Evolutionary conservation across 2,888 invertebrate genomes (phyloP).

Genomic region (Dinocampus coccinellae): DNA sequence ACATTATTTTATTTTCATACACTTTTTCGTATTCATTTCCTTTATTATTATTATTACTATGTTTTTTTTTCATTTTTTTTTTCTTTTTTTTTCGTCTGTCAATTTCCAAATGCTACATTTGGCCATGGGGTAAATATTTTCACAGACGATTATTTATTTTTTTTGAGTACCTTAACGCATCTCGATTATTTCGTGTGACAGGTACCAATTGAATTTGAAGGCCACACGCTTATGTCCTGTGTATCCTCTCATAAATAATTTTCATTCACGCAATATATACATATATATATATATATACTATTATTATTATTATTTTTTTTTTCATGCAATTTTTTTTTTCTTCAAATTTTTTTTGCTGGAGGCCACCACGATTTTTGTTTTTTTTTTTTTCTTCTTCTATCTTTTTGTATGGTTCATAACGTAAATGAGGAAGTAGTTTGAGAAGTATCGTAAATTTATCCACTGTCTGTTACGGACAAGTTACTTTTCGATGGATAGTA

Average conservation of each 20-base stretch:
- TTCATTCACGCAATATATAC: too few relatives aligned
- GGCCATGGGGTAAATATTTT: neutral
- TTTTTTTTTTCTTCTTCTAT: too few relatives aligned
- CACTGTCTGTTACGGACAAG: neutral
- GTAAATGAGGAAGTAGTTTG: neutral
- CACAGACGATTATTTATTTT: neutral
- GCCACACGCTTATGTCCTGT: neutral
- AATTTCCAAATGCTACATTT: neutral
- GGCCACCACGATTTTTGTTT: neutral
- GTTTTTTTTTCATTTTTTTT: neutral
- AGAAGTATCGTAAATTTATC: constrained; percentile 19
- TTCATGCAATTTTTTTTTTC: neutral
- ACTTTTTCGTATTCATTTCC: too few relatives aligned
- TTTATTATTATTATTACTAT: too few relatives aligned
- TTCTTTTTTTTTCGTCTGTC: neutral
- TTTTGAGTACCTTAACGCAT: neutral
- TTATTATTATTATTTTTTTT: too few relatives aligned
- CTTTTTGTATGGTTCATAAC: neutral
- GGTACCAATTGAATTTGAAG: neutral
- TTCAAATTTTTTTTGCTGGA: neutral
- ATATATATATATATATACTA: neutral
- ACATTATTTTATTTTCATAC: neutral
- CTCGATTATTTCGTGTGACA: neutral
- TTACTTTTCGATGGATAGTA: neutral
- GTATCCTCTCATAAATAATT: too few relatives aligned